Conservation (phyloP, 2,888 invertebrate genomes). For the Tortricodes alternella region DNA sequence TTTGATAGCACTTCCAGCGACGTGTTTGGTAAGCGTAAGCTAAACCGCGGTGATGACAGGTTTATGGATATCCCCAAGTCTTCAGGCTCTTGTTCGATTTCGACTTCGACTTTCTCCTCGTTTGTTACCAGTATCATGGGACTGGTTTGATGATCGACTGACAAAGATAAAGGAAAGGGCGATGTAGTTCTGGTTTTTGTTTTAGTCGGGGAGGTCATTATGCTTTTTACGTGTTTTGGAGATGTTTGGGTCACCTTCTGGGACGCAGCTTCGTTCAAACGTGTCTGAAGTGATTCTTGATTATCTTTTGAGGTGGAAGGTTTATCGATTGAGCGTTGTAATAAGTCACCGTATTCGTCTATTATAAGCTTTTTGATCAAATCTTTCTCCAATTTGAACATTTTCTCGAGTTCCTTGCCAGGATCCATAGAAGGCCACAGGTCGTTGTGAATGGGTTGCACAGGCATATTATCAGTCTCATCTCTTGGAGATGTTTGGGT, state of each 20-base stretch:
- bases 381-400: constrained; percentile 72
- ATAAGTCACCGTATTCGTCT: constrained; percentile 68
- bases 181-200: constrained; percentile 74
- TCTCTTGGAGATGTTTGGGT: constrained; percentile 71
- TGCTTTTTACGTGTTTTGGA: constrained; percentile 67
- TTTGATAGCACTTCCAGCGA: constrained; percentile 63
- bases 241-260: constrained; percentile 78
- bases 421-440: constrained; percentile 65
- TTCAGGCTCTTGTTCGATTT: constrained; percentile 46
- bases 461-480: constrained; percentile 45
- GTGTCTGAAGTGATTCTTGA: constrained; percentile 36
- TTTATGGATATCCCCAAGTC: constrained; percentile 67
- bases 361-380: constrained; percentile 71
- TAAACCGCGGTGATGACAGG: constrained; percentile 71
- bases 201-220: constrained; percentile 74
- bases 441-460: constrained; percentile 67
- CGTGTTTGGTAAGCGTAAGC: constrained; percentile 64
- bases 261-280: constrained; percentile 51
- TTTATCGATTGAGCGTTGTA: constrained; percentile 66
- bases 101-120: constrained; percentile 46
- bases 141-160: constrained; percentile 66
- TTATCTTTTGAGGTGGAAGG: constrained; percentile 59
- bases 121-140: constrained; percentile 51
- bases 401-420: constrained; percentile 62
- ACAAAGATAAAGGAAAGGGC: constrained; percentile 53